Percentiles rank a stretch among this genome's conserved stretches.
phyloP scores from a whole-genome alignment of 2,888 invertebrate species.

The Ormyrus labotus region DNA sequence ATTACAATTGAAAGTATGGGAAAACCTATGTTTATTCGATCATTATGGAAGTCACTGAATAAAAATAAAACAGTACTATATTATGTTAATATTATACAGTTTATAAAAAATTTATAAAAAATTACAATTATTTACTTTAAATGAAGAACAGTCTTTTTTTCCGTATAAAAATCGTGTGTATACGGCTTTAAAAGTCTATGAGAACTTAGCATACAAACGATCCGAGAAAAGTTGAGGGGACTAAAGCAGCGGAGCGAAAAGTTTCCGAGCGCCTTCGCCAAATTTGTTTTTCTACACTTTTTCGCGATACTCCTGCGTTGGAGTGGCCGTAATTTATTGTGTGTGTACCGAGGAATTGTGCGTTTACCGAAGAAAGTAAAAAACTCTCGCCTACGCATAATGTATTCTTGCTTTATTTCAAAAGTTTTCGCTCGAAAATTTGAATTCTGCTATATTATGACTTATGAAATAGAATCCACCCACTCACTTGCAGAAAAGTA shows the following conservation, averaged over 20 bases:
- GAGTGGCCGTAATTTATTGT: constrained; percentile 5
- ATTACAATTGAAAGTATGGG: too few species aligned
- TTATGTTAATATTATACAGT: too few species aligned
- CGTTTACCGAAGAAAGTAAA: background rate
- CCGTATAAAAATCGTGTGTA: background rate
- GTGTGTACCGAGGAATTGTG: background rate
- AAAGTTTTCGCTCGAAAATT: background rate
- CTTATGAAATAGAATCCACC: too few species aligned
- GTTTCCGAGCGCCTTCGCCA: constrained; percentile 4
- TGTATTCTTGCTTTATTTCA: background rate
- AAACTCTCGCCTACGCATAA: background rate
- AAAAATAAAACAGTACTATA: too few species aligned
- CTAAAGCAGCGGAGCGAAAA: background rate
- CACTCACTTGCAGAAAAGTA: too few species aligned
- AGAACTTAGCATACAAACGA: too few species aligned
- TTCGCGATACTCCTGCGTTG: background rate
- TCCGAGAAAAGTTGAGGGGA: background rate
- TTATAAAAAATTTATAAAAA: too few species aligned
- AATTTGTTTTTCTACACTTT: constrained; percentile 17
- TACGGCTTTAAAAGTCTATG: background rate
- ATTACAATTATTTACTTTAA: too few species aligned
- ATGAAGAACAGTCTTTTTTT: too few species aligned
- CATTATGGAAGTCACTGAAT: too few species aligned
- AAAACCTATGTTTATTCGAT: too few species aligned
- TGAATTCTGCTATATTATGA: background rate